Conservation (phyloP, 2,888 invertebrate genomes). For the Eupithecia subumbrata region DNA sequence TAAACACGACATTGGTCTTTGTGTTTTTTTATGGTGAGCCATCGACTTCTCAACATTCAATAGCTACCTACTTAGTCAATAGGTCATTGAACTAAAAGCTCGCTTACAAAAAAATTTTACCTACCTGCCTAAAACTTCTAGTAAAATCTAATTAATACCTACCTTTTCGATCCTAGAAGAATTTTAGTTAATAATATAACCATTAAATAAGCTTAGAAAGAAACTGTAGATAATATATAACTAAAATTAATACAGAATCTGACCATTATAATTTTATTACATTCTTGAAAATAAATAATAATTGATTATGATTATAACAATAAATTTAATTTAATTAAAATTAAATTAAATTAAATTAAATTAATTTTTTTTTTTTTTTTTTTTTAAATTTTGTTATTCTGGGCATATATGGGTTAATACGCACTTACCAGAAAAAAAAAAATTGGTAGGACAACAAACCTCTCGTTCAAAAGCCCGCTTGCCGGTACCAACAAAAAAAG, state of each 20-base stretch:
- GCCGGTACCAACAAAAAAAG: not conserved
- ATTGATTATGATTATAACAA: too few relatives aligned
- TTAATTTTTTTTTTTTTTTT: too few relatives aligned
- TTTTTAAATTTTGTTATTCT: too few relatives aligned
- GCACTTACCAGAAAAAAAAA: too few relatives aligned
- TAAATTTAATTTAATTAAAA: too few relatives aligned
- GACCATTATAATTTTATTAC: too few relatives aligned
- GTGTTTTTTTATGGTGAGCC: not conserved
- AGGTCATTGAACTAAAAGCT: not conserved
- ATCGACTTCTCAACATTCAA: not conserved
- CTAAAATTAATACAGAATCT: too few relatives aligned
- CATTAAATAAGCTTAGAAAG: not conserved
- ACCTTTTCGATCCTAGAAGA: not conserved
- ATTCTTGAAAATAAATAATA: too few relatives aligned
- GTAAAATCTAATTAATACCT: not conserved
- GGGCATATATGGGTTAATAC: too few relatives aligned
- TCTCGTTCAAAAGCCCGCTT: not conserved
- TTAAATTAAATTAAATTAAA: too few relatives aligned
- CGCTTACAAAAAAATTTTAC: not conserved
- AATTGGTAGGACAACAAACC: too few relatives aligned
- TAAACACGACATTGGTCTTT: constrained; percentile 9
- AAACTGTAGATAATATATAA: not conserved
- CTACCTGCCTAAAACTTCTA: not conserved
- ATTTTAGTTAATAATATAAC: too few relatives aligned
- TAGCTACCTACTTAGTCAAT: not conserved